Evolutionary conservation across 2,113 vertebrate genomes (phyloP).

Genomic region (Mesembrinibis cayennensis): DNA sequence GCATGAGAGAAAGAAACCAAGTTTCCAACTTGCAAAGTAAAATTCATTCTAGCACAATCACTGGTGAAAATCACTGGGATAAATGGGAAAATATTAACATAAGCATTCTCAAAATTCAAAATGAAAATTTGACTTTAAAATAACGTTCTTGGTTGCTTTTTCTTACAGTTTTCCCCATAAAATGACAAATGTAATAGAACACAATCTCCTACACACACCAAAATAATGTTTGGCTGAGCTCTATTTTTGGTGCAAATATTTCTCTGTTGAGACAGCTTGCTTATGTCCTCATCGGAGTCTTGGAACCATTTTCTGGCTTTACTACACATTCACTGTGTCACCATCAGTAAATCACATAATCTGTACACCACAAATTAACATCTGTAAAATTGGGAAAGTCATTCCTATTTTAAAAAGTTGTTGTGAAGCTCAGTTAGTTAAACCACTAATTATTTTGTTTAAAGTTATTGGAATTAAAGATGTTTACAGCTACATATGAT

Average conservation of each 20-base stretch:
- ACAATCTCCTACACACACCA: neutral
- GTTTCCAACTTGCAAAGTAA: neutral
- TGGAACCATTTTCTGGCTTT: slow-evolving; percentile 54
- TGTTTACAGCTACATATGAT: slow-evolving; percentile 15
- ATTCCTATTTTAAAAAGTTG: neutral
- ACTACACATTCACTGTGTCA: slow-evolving; percentile 2
- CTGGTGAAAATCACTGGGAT: neutral
- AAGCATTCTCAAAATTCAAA: neutral
- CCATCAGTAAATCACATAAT: slow-evolving; percentile 38
- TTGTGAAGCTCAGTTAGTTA: slow-evolving; percentile 7
- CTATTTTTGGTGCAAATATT: slow-evolving; percentile 48
- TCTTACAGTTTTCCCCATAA: neutral
- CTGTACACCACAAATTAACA: slow-evolving; percentile 25
- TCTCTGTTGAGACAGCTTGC: slow-evolving; percentile 42
- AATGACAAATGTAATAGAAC: neutral
- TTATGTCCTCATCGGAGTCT: slow-evolving; percentile 15
- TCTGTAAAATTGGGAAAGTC: slow-evolving; percentile 26
- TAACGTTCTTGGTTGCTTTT: neutral
- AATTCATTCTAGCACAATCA: neutral
- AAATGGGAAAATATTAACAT: neutral
- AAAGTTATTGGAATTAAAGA: slow-evolving; percentile 30
- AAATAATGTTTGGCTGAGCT: slow-evolving; percentile 34
- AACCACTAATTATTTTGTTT: slow-evolving; percentile 46
- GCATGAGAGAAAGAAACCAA: neutral
- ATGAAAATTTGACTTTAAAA: neutral